Percentiles rank a stretch among this genome's conserved stretches.
phyloP scores from a whole-genome alignment of 2,113 vertebrate species.

The Grammomys dolichurus region DNA sequence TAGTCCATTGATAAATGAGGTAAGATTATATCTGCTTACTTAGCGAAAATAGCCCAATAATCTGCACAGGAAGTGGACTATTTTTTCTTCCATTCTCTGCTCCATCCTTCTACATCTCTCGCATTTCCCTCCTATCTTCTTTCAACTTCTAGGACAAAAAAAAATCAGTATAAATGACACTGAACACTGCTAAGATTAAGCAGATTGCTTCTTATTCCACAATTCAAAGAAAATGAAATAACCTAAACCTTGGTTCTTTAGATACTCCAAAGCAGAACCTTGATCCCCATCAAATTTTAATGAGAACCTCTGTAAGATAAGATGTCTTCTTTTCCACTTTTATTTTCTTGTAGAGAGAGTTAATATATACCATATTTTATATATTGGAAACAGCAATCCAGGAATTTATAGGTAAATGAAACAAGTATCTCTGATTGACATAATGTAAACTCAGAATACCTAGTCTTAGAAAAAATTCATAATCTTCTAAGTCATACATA shows the following conservation, averaged over 20 bases:
- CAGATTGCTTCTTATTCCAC: neutral
- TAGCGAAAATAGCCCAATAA: neutral
- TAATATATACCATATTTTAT: fast-evolving
- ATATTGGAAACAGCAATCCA: neutral
- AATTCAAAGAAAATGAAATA: neutral
- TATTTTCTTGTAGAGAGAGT: neutral
- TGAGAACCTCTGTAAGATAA: neutral
- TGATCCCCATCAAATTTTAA: neutral
- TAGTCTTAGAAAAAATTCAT: neutral
- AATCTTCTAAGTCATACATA: neutral
- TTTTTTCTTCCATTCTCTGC: neutral
- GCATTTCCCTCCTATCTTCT: no score
- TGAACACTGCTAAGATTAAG: neutral
- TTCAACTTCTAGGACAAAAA: neutral
- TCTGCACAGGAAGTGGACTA: neutral
- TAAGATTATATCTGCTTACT: neutral
- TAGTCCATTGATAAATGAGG: neutral
- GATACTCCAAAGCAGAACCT: neutral
- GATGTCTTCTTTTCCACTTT: neutral
- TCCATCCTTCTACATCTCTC: fast-evolving
- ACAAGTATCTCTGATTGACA: neutral
- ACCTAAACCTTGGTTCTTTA: neutral
- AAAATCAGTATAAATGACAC: neutral
- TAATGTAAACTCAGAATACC: neutral
- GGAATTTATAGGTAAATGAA: neutral